Percentiles rank a stretch among this genome's conserved stretches.
phyloP scores from a whole-genome alignment of 2,888 invertebrate species.

The Loripinus fragilis region DNA sequence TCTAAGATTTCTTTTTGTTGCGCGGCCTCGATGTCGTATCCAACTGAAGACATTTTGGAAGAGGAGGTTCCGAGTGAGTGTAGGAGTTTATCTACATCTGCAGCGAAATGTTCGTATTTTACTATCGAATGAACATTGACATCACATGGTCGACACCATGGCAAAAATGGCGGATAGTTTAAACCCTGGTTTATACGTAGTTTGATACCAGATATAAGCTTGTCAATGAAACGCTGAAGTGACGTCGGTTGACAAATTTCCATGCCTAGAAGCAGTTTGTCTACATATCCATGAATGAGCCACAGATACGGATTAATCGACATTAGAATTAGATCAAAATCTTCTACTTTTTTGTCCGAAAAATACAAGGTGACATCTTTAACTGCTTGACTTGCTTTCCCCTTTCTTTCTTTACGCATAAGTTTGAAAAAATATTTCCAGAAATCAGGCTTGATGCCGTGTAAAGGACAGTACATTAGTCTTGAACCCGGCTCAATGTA shows the following conservation, averaged over 20 bases:
- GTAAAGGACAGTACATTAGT: not conserved
- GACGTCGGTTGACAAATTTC: not conserved
- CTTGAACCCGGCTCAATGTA: too few relatives aligned
- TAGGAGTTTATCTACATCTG: not conserved
- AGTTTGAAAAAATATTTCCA: not conserved
- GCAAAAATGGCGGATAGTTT: not conserved
- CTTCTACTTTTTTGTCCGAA: not conserved
- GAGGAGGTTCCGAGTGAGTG: not conserved
- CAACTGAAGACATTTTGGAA: not conserved
- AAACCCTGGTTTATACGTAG: constrained; percentile 1
- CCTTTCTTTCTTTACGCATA: not conserved
- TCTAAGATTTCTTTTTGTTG: not conserved
- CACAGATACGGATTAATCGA: not conserved
- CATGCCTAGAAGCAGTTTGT: not conserved
- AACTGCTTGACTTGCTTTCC: not conserved
- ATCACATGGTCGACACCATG: constrained; percentile 9
- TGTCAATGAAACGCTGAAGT: not conserved
- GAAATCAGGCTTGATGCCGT: not conserved
- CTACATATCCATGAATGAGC: not conserved
- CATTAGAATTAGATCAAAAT: not conserved
- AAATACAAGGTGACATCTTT: not conserved
- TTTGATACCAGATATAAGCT: constrained; percentile 3
- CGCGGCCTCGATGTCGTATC: not conserved
- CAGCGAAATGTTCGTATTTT: not conserved
- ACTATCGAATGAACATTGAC: not conserved